Conservation (phyloP, 2,797 vertebrate species). For the Gymnodraco acuticeps region DNA sequence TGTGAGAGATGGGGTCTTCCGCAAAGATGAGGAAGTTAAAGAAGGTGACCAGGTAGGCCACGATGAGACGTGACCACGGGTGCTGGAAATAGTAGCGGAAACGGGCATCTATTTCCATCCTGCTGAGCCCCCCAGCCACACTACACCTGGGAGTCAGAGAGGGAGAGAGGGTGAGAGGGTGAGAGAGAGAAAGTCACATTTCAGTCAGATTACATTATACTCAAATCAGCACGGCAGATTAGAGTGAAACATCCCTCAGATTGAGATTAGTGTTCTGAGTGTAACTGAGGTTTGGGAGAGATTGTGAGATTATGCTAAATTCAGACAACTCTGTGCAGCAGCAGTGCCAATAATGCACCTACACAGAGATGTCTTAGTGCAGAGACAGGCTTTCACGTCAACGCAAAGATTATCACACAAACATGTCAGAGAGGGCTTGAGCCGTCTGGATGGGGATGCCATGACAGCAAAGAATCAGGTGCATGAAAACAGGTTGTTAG, state of each 20-base stretch:
- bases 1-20: constrained; percentile 97
- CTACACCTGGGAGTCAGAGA: constrained; percentile 79
- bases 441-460: not conserved
- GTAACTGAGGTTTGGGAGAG: constrained; percentile 50
- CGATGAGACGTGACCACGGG: constrained; percentile 95
- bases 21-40: constrained; percentile 99
- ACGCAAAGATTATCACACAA: constrained; percentile 5
- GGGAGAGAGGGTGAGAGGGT: too few species aligned
- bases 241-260: constrained; percentile 53
- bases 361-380: not conserved
- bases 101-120: constrained; percentile 93
- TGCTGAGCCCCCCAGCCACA: constrained; percentile 77
- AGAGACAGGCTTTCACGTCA: not conserved
- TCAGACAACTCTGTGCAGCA: constrained; percentile 32
- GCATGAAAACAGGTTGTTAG: constrained; percentile 11
- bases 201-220: constrained; percentile 61
- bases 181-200: constrained; percentile 5
- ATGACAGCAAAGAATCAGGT: not conserved
- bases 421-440: not conserved
- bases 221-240: constrained; percentile 61
- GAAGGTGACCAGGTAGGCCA: constrained; percentile 98
- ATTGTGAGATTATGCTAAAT: constrained; percentile 60
- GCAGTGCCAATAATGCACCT: constrained; percentile 19
- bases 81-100: constrained; percentile 99
- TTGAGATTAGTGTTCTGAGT: constrained; percentile 64